A percentile compares a stretch with the other conserved stretches of the same genome.
Conservation (phyloP, 2,113 vertebrate species). For the Apaloderma vittatum region DNA sequence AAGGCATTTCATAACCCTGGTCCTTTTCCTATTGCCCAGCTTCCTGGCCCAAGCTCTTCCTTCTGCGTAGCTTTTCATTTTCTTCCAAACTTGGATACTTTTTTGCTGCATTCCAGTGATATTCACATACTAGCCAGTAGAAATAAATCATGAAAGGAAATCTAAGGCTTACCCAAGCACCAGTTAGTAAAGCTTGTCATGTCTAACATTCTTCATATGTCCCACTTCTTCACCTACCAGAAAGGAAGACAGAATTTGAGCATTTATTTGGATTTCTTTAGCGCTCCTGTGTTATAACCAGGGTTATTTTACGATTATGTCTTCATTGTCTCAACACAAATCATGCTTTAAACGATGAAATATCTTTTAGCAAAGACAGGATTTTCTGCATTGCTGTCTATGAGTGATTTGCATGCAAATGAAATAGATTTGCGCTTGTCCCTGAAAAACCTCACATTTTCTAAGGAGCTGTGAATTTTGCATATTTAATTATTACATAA, state of each 20-base stretch:
- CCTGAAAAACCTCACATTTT: slow-evolving; percentile 8
- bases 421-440: slow-evolving; percentile 16
- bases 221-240: background rate
- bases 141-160: background rate
- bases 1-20: background rate
- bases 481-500: slow-evolving; percentile 54
- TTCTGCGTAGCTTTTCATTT: background rate
- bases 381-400: background rate
- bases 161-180: background rate
- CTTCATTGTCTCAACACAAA: background rate
- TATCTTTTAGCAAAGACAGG: background rate
- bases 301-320: background rate
- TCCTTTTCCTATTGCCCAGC: background rate
- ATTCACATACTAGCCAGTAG: background rate
- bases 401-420: background rate
- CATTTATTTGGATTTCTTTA: slow-evolving; percentile 8
- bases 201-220: background rate
- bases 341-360: background rate
- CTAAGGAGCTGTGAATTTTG: slow-evolving; percentile 47
- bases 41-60: background rate
- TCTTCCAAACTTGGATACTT: background rate
- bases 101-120: background rate
- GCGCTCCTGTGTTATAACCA: background rate
- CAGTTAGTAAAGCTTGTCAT: background rate
- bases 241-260: background rate